phyloP scores from a whole-genome alignment of 2,797 vertebrate species.

The Phalloptychus januarius region DNA sequence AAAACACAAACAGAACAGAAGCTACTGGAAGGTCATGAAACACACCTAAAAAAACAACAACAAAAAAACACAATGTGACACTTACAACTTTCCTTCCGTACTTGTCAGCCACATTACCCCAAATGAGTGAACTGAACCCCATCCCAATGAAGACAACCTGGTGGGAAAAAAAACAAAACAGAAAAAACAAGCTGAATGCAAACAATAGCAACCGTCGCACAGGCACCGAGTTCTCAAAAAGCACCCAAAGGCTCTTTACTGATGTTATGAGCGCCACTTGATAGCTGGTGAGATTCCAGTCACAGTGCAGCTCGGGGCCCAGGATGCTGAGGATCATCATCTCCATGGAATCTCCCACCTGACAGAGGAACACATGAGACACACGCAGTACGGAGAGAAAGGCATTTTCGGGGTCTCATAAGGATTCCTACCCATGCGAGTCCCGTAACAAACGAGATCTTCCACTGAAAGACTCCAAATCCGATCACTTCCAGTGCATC shows the following conservation, averaged over 20 bases:
- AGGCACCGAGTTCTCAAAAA: background rate
- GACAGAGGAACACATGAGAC: constrained; percentile 5
- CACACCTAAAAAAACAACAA: background rate
- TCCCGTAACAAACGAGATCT: constrained; percentile 86
- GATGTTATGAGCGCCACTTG: constrained; percentile 90
- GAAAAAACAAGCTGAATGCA: background rate
- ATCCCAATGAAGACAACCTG: constrained; percentile 91
- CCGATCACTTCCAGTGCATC: constrained; percentile 91
- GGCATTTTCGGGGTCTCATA: background rate
- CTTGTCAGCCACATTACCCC: constrained; percentile 89
- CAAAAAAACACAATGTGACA: constrained; percentile 2
- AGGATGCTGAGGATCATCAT: constrained; percentile 94
- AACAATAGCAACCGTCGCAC: background rate
- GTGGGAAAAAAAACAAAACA: background rate
- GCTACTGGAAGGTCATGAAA: background rate
- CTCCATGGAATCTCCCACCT: constrained; percentile 93
- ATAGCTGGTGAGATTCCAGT: constrained; percentile 89
- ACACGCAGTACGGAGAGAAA: background rate
- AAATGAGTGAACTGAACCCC: constrained; percentile 86
- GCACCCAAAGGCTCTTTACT: constrained; percentile 71
- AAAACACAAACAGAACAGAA: constrained; percentile 24
- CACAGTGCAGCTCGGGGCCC: constrained; percentile 89
- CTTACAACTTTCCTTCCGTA: constrained; percentile 91
- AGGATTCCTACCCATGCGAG: constrained; percentile 86
- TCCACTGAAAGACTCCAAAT: constrained; percentile 92